Percentiles rank a stretch among this genome's conserved stretches.
Conservation (phyloP, 1,140 invertebrate species). For the Octopus bimaculoides region DNA sequence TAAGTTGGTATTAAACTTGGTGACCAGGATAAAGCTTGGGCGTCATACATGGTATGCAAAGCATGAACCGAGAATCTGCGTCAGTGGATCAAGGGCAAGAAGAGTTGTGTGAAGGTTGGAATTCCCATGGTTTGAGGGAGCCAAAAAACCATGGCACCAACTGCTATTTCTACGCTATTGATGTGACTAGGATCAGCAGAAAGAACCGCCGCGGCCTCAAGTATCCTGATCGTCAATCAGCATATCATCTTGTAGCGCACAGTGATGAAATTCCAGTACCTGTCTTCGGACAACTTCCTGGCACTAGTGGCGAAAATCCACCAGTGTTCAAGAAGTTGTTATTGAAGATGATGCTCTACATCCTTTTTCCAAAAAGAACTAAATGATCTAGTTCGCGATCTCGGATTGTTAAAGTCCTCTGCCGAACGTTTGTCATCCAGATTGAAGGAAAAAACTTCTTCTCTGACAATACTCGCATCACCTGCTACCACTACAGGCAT, state of each 20-base stretch:
- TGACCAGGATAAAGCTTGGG: neutral
- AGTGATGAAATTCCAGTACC: constrained; percentile 2
- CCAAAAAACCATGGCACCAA: neutral
- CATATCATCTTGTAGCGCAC: neutral
- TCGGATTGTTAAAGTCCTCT: neutral
- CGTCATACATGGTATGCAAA: neutral
- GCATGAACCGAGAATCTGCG: neutral
- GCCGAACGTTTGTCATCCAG: constrained; percentile 7
- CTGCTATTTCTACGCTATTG: neutral
- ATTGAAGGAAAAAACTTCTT: neutral
- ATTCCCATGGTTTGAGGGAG: neutral
- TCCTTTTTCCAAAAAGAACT: neutral
- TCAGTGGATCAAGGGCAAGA: neutral
- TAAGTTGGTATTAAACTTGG: too few relatives aligned
- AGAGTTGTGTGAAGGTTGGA: neutral
- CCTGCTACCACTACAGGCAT: neutral
- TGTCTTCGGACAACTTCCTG: neutral
- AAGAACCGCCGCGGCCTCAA: neutral
- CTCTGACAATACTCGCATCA: neutral
- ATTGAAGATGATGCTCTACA: neutral
- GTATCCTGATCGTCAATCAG: neutral
- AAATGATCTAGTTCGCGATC: constrained; percentile 2
- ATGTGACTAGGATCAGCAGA: neutral
- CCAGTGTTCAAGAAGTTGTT: neutral
- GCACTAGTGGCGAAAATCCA: neutral